Base-by-base conservation (phyloP, 2,888 invertebrate genomes). In the Odontocerum albicorne region DNA sequence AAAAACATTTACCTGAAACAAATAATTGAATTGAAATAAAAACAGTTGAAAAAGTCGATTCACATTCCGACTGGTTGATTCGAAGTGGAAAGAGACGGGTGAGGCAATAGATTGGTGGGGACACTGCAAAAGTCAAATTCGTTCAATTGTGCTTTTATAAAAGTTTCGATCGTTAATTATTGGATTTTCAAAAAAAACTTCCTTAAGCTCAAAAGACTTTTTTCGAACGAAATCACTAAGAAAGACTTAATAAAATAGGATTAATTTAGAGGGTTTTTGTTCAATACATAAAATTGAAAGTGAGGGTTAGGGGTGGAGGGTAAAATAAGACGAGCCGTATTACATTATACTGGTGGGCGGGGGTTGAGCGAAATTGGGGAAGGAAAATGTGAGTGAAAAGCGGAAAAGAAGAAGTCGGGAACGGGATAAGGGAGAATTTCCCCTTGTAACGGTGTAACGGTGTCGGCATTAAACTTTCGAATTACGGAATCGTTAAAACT, bases 401-500 rank as follows among this genome's bases (percentile, higher is more conserved):
- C 36, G 40, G 49, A 35, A 49, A 55, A 53, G 49, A 44, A 39
- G 44, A 51, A 53, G 54, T 12, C 31, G 19, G 49, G 32, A 45
- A 33, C 31, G 54, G 47, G 47, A 27, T 40, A 27, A 57, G 42
- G 51, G 39, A 35, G 46, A 57, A 57, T 45, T 21, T 46, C n/a
- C 44, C 39, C 45, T 27, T 13, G 42, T 39, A 46, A n/a, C 44
- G 21, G 20, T 20, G 43, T 44, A 22, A 46, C 53, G 51, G 55
- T 46, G 57, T 55, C 51, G 55, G 49, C 57, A 60, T 60, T 57
- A 60, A 60, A 60, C 60, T 60, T 60, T 55, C 54, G 58, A 57
- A 60, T 60, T 62, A 59, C 56, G 58, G 55, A 59, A 56, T 61
- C 61, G 61, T 61, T 61, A 61, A 61, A 61, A 61, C 61, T 61